Base-by-base conservation (phyloP, 2,113 vertebrate genomes). In the Psilopsiagon aymara region DNA sequence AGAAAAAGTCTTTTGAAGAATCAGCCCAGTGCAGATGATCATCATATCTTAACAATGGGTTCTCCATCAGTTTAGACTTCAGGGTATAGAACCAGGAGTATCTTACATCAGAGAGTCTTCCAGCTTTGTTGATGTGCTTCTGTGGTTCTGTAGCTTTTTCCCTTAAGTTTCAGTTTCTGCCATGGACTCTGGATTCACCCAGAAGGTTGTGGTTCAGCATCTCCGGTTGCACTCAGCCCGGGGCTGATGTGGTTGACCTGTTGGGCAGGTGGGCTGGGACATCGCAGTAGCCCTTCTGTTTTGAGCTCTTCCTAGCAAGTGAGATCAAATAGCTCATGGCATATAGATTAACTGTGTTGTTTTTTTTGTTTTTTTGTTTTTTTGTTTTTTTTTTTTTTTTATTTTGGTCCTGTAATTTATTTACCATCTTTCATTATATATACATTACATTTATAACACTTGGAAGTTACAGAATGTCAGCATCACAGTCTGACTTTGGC, bases 191-290 rank as follows among this genome's bases (percentile, higher is more conserved):
- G 74, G 55, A 52, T n/a, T 64, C 46, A 44, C 77, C 67, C 63
- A 63, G 68, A 73, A 53, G 76, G 88, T 44, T 83, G 85, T n/a
- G 28, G 31, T 84, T 82, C 5, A 21, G 15, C 3, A 4, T 73
- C 80, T 62, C 9, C 7, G 44, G 7, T 6, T 0, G 1, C 4
- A 9, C 27, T n/a, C 44, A 47, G 53, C 49, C 43, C 0, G 0
- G 14, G 27, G 23, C 37, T 33, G 21, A 7, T 59, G 60, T 0
- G 4, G 6, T 39, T 86, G 37, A 41, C 43, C 64, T 68, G 52
- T 20, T 31, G 21, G 78, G 91, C 43, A 24, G 31, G 24, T 17
- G 82, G 85, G 60, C 57, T 82, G 47, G 18, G 13, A 39, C 37
- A 53, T 44, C 39, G 33, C 43, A 74, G 28, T 7, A 51, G 39